Conservation (phyloP, 2,797 vertebrate species). For the Nannoperca australis region DNA sequence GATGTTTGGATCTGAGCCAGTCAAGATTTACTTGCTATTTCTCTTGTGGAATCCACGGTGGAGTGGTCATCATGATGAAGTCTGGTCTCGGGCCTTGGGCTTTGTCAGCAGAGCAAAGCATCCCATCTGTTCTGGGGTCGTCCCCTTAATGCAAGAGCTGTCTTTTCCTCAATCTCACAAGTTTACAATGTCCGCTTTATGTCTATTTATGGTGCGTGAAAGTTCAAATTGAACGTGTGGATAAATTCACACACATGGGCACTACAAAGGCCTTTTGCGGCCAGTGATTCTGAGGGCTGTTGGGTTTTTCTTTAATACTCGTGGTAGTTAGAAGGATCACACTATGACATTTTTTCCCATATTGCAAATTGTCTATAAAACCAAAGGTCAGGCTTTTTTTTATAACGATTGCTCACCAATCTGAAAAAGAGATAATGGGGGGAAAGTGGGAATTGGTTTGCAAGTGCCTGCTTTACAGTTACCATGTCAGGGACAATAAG, state of each 20-base stretch:
- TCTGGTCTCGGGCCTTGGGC: constrained; percentile 60
- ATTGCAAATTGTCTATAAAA: constrained; percentile 81
- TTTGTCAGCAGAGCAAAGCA: constrained; percentile 62
- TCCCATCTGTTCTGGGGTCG: constrained; percentile 72
- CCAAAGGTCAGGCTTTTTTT: constrained; percentile 77
- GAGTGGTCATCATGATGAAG: constrained; percentile 62
- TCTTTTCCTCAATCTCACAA: constrained; percentile 57
- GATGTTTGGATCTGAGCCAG: constrained; percentile 68
- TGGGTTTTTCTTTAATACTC: constrained; percentile 47
- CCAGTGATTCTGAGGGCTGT: constrained; percentile 39
- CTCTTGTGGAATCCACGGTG: constrained; percentile 50
- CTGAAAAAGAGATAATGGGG: constrained; percentile 66
- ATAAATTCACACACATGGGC: constrained; percentile 44
- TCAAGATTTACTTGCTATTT: constrained; percentile 62
- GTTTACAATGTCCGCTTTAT: constrained; percentile 60
- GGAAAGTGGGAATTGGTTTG: constrained; percentile 64
- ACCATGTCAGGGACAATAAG: constrained; percentile 69
- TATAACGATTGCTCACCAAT: constrained; percentile 63
- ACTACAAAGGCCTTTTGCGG: constrained; percentile 16
- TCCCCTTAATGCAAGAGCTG: constrained; percentile 61
- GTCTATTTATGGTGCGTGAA: constrained; percentile 75
- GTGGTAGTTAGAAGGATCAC: constrained; percentile 54
- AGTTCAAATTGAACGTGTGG: constrained; percentile 66
- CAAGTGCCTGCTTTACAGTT: constrained; percentile 64
- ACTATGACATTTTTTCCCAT: constrained; percentile 61